Percentiles rank a stretch among this genome's conserved stretches.
Conservation (phyloP, 2,888 invertebrate genomes). For the Epirrhoe tristata region DNA sequence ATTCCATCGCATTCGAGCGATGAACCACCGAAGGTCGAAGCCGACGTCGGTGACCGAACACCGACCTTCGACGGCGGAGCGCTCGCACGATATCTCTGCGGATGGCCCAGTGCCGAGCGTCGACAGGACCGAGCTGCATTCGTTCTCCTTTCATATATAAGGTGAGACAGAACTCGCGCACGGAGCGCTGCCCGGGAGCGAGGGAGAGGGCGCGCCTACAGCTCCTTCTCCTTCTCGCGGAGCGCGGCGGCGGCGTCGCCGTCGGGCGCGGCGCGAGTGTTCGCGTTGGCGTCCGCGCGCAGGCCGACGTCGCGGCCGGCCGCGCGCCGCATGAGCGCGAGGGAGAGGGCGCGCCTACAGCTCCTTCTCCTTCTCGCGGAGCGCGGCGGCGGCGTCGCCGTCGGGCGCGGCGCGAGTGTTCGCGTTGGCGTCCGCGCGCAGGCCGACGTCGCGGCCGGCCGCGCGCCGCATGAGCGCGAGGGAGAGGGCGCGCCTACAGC, state of each 20-base stretch:
- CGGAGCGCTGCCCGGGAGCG: background rate
- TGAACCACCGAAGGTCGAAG: too few species aligned
- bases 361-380: slow-evolving; percentile 7
- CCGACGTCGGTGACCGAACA: too few species aligned
- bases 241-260: slow-evolving; percentile 4
- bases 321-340: slow-evolving; percentile 55
- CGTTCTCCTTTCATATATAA: too few species aligned
- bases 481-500: background rate
- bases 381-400: slow-evolving; percentile 6
- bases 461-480: slow-evolving; percentile 57
- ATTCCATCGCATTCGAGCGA: too few species aligned
- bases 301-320: slow-evolving; percentile 22
- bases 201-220: background rate
- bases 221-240: slow-evolving; percentile 6
- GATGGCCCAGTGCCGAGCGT: background rate
- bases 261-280: slow-evolving; percentile 16
- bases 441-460: slow-evolving; percentile 21
- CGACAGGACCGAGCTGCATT: background rate
- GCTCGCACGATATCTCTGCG: background rate
- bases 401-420: slow-evolving; percentile 16
- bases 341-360: background rate
- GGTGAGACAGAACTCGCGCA: too few species aligned
- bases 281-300: too few species aligned
- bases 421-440: too few species aligned
- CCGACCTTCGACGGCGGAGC: background rate